Conservation (phyloP, 2,888 invertebrate species). For the Notodonta ziczac region DNA sequence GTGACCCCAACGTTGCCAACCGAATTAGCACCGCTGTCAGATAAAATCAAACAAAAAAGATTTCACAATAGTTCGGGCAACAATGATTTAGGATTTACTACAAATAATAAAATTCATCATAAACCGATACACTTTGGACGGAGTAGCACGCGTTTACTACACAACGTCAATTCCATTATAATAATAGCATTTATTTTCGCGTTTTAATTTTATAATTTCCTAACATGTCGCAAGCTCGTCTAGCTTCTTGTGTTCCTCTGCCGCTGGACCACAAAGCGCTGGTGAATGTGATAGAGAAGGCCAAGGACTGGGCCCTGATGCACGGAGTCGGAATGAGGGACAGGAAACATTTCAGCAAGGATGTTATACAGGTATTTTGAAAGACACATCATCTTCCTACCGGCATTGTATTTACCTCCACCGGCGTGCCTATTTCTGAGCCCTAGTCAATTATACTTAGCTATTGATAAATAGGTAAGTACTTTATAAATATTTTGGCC, state of each 20-base stretch:
- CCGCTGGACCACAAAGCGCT: slow-evolving; percentile 87
- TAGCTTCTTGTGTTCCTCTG: slow-evolving; percentile 86
- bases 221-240: slow-evolving; percentile 72
- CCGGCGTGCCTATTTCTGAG: no score
- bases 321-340: slow-evolving; percentile 93
- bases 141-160: neutral
- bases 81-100: neutral
- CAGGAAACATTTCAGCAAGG: slow-evolving; percentile 87
- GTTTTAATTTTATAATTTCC: neutral
- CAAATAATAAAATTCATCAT: neutral
- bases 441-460: no score
- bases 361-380: slow-evolving; percentile 83
- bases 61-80: neutral
- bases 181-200: neutral
- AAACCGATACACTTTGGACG: neutral
- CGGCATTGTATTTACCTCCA: neutral
- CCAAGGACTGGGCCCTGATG: slow-evolving; percentile 94
- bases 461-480: no score
- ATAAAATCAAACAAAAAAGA: no score
- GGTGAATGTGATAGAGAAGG: slow-evolving; percentile 87
- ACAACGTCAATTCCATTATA: neutral
- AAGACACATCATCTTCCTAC: neutral
- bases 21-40: no score
- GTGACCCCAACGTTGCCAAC: no score
- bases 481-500: no score